phyloP scores from a whole-genome alignment of 2,113 vertebrate genomes.

The Prinia subflava region DNA sequence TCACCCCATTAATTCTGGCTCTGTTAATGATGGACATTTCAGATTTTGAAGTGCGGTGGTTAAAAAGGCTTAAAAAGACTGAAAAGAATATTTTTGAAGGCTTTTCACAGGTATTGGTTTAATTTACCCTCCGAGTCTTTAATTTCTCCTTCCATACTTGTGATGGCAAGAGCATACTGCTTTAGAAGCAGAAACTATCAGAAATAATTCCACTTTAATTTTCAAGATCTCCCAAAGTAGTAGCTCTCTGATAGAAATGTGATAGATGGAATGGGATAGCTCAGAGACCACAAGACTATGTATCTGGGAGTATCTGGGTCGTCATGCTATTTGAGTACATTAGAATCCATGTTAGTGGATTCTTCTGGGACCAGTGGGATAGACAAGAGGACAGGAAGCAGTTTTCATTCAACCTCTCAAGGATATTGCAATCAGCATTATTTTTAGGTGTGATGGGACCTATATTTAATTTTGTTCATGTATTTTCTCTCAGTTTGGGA shows the following conservation, averaged over 20 bases:
- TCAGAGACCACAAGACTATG: background rate
- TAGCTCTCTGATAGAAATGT: background rate
- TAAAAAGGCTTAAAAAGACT: background rate
- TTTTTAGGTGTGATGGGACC: background rate
- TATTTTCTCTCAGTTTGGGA: background rate
- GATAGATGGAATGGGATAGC: background rate
- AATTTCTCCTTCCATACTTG: background rate
- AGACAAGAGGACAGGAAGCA: background rate
- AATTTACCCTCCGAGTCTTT: background rate
- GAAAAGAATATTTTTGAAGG: constrained; percentile 11
- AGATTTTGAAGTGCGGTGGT: constrained; percentile 20
- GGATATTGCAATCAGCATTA: background rate
- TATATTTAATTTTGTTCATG: background rate
- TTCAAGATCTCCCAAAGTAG: background rate
- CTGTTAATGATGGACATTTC: background rate
- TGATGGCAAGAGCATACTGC: background rate
- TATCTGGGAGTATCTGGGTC: background rate
- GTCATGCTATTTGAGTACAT: background rate
- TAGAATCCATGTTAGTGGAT: background rate
- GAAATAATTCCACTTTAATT: background rate
- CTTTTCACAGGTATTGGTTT: background rate
- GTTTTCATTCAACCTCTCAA: background rate
- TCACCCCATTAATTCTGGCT: constrained; percentile 35
- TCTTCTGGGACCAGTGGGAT: background rate
- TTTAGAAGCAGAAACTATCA: background rate